phyloP scores from a whole-genome alignment of 2,797 vertebrate species.

The Alca torda region DNA sequence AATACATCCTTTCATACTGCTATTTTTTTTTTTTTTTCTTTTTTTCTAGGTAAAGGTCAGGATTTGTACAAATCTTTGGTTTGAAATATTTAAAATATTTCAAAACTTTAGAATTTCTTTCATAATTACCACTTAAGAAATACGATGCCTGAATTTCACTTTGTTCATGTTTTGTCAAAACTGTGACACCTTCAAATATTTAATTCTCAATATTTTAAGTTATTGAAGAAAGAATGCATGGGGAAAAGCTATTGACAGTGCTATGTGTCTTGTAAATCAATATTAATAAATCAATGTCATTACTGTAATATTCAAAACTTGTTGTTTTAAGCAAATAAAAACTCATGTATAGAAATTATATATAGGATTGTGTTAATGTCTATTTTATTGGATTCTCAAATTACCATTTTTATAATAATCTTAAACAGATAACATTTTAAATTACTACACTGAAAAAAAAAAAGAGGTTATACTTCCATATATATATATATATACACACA shows the following conservation, averaged over 20 bases:
- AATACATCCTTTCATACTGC: not conserved
- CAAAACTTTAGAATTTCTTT: not conserved
- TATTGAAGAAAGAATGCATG: slow-evolving; percentile 32
- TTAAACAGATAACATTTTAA: not conserved
- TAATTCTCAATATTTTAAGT: slow-evolving; percentile 50
- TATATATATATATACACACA: not conserved
- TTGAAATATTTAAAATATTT: not conserved
- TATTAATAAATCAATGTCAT: slow-evolving; percentile 46
- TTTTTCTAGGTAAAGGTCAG: not conserved
- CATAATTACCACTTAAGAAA: slow-evolving; percentile 1
- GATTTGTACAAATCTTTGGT: not conserved
- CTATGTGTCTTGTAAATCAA: slow-evolving; percentile 33
- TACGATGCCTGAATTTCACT: not conserved
- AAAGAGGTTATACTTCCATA: not conserved
- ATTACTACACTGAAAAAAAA: not conserved
- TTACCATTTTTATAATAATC: not conserved
- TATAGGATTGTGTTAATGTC: not conserved
- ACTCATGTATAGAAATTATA: not conserved
- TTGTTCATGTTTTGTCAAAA: slow-evolving; percentile 12
- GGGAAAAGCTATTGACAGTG: not conserved
- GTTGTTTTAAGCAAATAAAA: not conserved
- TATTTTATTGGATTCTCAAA: not conserved
- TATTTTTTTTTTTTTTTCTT: no score
- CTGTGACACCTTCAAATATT: not conserved
- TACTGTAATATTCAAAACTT: slow-evolving; percentile 3